Evolutionary conservation across 2,888 invertebrate genomes (phyloP).

Genomic region (Bombylius discolor): DNA sequence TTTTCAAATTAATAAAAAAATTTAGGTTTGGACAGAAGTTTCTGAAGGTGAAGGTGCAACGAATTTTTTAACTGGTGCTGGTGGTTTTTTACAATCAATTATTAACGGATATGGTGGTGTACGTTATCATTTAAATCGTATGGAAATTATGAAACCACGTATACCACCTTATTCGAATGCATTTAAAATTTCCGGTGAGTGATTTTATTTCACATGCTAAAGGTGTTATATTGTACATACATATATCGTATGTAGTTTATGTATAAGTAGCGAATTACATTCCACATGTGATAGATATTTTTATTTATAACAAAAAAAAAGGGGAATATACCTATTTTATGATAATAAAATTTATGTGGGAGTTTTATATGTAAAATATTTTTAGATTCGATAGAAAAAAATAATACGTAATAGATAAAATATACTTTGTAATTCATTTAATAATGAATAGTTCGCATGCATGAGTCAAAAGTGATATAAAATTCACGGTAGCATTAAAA

Average conservation of each 20-base stretch:
- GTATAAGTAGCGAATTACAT: neutral
- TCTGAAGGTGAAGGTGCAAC: slow-evolving; percentile 41
- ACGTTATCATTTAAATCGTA: slow-evolving; percentile 38
- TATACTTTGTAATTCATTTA: no score
- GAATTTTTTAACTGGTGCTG: slow-evolving; percentile 49
- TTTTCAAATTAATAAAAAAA: neutral
- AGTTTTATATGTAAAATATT: no score
- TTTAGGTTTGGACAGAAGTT: slow-evolving; percentile 45
- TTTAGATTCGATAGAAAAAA: no score
- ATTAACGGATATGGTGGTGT: slow-evolving; percentile 46
- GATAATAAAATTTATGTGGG: no score
- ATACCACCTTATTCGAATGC: slow-evolving; percentile 36
- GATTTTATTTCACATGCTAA: neutral
- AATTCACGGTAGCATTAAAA: no score
- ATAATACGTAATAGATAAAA: no score
- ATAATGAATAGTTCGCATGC: no score
- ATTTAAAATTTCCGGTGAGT: slow-evolving; percentile 36
- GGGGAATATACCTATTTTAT: neutral
- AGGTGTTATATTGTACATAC: no score
- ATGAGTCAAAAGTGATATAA: no score
- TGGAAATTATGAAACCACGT: slow-evolving; percentile 36
- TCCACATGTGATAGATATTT: neutral
- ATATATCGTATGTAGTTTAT: neutral
- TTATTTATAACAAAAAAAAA: neutral
- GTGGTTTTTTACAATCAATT: slow-evolving; percentile 46